Conservation (phyloP, 2,797 vertebrate genomes). For the Crenichthys baileyi region DNA sequence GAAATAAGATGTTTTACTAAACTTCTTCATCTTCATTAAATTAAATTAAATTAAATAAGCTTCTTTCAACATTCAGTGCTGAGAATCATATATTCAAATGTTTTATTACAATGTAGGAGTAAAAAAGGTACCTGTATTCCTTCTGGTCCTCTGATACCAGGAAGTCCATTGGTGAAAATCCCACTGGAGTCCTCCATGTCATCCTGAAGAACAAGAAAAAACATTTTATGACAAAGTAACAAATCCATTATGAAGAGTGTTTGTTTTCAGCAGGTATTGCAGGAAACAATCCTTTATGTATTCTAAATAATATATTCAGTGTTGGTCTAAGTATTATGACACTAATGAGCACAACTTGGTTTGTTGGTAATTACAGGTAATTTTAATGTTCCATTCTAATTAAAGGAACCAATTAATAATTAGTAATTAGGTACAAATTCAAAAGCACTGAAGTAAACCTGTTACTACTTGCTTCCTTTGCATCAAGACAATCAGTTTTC, state of each 20-base stretch:
- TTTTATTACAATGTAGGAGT: not conserved
- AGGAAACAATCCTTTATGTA: no score
- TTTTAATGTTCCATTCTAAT: not conserved
- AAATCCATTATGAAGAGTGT: not conserved
- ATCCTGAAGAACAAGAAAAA: slow-evolving; percentile 78
- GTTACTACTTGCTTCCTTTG: not conserved
- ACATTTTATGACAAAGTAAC: not conserved
- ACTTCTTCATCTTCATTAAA: not conserved
- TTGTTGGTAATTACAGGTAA: not conserved
- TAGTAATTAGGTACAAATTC: not conserved
- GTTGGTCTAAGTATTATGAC: not conserved
- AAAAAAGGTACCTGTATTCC: slow-evolving; percentile 78
- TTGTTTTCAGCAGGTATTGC: not conserved
- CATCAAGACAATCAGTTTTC: not conserved
- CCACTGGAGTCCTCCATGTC: slow-evolving; percentile 93
- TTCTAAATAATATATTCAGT: no score
- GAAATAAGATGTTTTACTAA: not conserved
- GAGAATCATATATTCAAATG: not conserved
- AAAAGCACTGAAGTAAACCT: no score
- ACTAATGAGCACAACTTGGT: no score
- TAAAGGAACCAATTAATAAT: no score
- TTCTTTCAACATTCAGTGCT: not conserved
- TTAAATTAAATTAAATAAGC: not conserved
- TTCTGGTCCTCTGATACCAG: slow-evolving; percentile 80
- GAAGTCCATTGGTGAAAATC: slow-evolving; percentile 56